Conservation (phyloP, 2,888 invertebrate species). For the Amphipyra berbera region DNA sequence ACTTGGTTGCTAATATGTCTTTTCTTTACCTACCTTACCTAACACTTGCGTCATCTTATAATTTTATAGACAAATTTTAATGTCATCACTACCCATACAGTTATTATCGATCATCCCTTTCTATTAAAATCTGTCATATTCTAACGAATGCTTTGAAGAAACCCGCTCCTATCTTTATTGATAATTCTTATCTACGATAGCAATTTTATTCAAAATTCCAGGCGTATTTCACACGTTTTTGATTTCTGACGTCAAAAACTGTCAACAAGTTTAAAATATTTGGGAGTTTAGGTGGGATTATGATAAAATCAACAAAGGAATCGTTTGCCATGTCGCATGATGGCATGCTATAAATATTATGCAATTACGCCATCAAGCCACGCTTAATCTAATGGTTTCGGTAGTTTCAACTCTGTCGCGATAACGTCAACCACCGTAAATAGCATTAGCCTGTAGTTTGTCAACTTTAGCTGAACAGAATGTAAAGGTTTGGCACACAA, state of each 20-base stretch:
- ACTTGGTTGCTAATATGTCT: conserved; percentile 3
- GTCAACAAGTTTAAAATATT: conserved; percentile 37
- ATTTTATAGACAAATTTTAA: neutral
- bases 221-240: too few relatives aligned
- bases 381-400: conserved; percentile 80
- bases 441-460: conserved; percentile 77
- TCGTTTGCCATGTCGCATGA: conserved; percentile 38
- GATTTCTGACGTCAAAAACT: conserved; percentile 14
- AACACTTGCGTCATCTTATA: neutral
- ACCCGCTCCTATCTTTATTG: too few relatives aligned
- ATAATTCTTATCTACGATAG: too few relatives aligned
- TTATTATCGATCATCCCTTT: too few relatives aligned
- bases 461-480: conserved; percentile 76
- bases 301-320: conserved; percentile 38
- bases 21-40: neutral
- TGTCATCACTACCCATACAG: too few relatives aligned
- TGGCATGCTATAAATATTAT: conserved; percentile 61
- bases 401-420: conserved; percentile 73
- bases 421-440: conserved; percentile 85
- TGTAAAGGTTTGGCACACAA: conserved; percentile 62
- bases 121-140: too few relatives aligned
- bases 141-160: too few relatives aligned
- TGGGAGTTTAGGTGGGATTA: conserved; percentile 26
- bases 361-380: conserved; percentile 64
- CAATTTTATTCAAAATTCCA: neutral